These are phyloP conservation scores for Apis cerana DNA, from an alignment of 1,140 invertebrate genomes.

Conservation along the genomic window DNA sequence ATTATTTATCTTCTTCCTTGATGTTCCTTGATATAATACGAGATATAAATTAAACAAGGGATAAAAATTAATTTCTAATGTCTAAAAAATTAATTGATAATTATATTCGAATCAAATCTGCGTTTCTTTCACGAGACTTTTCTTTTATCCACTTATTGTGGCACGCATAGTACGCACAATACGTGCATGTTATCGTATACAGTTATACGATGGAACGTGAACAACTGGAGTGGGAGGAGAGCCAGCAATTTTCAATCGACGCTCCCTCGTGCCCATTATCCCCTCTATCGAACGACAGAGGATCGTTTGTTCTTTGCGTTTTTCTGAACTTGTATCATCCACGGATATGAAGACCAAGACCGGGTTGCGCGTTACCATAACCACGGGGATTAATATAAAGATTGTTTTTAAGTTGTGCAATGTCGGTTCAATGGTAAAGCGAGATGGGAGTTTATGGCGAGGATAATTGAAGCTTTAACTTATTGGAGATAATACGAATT, in stretches of 20 bases:
- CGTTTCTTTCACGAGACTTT: too few species aligned
- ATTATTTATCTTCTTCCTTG: too few species aligned
- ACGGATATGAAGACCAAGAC: neutral
- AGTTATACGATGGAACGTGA: conserved; percentile 26
- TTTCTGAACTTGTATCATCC: conserved; percentile 49
- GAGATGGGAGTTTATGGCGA: neutral
- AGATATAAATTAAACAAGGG: too few species aligned
- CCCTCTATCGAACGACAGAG: neutral
- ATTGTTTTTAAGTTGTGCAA: conserved; percentile 9
- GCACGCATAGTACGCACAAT: too few species aligned
- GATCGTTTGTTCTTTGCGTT: conserved; percentile 28
- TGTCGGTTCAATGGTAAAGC: neutral
- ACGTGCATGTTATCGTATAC: conserved; percentile 11
- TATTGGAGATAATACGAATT: too few species aligned
- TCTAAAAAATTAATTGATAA: too few species aligned
- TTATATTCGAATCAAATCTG: too few species aligned
- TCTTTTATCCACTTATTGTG: too few species aligned
- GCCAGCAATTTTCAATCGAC: conserved; percentile 44
- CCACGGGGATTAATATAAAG: conserved; percentile 1
- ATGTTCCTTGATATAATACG: too few species aligned
- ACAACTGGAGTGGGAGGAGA: neutral
- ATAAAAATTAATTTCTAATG: too few species aligned
- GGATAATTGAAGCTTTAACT: neutral
- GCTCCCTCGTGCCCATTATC: conserved; percentile 45
- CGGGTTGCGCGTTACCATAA: neutral